Evolutionary conservation across 2,113 vertebrate genomes (phyloP), one percentile per base, ranked within the genome.

Genomic region (Oceanites oceanicus): DNA sequence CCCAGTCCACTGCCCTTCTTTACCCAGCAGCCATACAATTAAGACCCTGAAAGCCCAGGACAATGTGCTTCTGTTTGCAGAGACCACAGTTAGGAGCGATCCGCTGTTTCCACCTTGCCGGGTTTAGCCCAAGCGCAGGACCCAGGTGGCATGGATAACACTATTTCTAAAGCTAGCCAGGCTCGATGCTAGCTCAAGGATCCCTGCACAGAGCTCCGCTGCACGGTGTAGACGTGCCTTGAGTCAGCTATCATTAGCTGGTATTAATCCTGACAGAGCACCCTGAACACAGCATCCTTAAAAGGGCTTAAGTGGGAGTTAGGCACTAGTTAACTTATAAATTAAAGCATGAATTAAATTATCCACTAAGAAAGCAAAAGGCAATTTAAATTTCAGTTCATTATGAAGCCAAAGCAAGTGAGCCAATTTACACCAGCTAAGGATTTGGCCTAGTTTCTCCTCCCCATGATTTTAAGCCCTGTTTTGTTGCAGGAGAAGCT

Each of bases 291-390:
- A 68, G 17, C 66, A 87, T 52, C 84, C 71, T 85, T 91, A 82
- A 79, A 92, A 90, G 74, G 70, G 75, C 61, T 78, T 65, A 88
- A 87, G 81, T 90, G 66, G 61, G 82, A 81, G 90, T 93, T 81
- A 88, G 62, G 87, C 86, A 87, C 70, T 82, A 94, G 89, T 84
- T 91, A 94, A 70, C 63, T 94, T 70, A 88, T 59, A 88, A 96
- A 95, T 95, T 92, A 91, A 83, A 94, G 58, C 1, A 7, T 34
- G 82, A 93, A 96, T 95, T 96, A 90, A 90, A 76, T 96, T 93
- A 96, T 36, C 63, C 29, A 79, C 74, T 93, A 83, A 88, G 47
- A 85, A 87, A 87, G 68, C 52, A 92, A 94, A 93, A 3, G 20
- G 40, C 61, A 94, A 89, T 91, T 91, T 84, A 67, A 78, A 94